Evolutionary conservation across 2,113 vertebrate species (phyloP), one percentile per base, ranked within the genome.

Genomic region (Labeo rohita): DNA sequence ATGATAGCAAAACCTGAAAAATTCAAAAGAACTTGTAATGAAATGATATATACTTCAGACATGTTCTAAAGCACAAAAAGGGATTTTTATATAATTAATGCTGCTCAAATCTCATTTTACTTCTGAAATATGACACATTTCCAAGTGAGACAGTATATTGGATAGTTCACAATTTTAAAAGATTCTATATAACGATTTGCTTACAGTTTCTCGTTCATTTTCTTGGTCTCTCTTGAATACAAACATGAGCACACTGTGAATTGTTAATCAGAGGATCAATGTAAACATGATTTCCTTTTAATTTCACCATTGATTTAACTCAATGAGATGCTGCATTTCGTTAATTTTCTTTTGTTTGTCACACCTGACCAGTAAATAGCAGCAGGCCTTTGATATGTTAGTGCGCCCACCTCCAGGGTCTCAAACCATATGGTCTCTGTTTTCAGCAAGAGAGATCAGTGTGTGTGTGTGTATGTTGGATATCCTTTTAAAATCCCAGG

Each of bases 381-480:
- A 74, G 15, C 36, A 49, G 34, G 66, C 72, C 78, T 89, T 84
- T 89, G 49, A 87, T 84, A 66, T 75, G 50, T 65, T 63, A 76
- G 59, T 82, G 47, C 15, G 61, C 80, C 47, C 54, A 52, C 74
- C 66, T 54, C 85, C 47, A 73, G 49, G 59, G 56, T 70, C 59
- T 21, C 70, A 47, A 77, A 68, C 63, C 83, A 87, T 83, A 66
- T 83, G 85, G 50, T 63, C 36, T 28, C 34, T 39, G 13, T 8
- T 73, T 77, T 81, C 15, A 50, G 68, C n/a, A 34, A 43, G n/a
- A 18, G 72, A 45, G 56, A 65, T 78, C 23, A 2, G 45, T 78
- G 43, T 66, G 54, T 68, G 18, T 65, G 43, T 39, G 68, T 59
- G 21, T 43, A 23, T 45, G 68, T 28, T 87, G 63, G 15, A 84